Percentiles rank a stretch among this genome's conserved stretches.
Conservation (phyloP, 2,113 vertebrate species). For the Muscicapa adusta region DNA sequence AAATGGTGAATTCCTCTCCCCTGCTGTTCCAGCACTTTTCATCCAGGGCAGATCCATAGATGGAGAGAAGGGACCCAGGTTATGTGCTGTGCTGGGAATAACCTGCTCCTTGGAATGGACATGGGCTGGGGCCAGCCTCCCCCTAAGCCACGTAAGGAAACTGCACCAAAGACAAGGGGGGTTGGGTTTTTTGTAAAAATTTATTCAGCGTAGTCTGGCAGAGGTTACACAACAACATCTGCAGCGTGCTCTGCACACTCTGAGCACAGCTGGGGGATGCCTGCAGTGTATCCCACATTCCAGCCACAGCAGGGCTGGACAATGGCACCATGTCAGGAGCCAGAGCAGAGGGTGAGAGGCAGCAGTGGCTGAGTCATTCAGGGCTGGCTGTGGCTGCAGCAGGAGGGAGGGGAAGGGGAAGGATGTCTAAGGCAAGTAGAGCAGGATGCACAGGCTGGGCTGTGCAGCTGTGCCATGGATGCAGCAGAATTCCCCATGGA, state of each 20-base stretch:
- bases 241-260: background rate
- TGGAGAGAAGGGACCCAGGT: background rate
- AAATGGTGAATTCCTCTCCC: background rate
- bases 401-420: background rate
- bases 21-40: background rate
- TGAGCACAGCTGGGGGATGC: background rate
- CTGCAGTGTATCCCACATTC: constrained; percentile 29
- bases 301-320: constrained; percentile 2
- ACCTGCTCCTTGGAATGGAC: rapidly evolving
- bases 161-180: background rate
- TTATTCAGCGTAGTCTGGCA: constrained; percentile 66
- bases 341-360: background rate
- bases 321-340: rapidly evolving
- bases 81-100: background rate
- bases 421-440: background rate
- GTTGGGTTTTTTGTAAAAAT: constrained; percentile 23
- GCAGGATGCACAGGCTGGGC: background rate
- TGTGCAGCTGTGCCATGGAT: background rate
- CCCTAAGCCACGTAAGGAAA: background rate
- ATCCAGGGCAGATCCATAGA: rapidly evolving
- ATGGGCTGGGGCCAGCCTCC: background rate
- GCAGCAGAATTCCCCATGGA: background rate
- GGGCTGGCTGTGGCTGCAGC: background rate
- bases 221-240: constrained; percentile 25
- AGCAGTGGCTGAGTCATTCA: rapidly evolving